Percentiles rank a stretch among this genome's conserved stretches.
These are phyloP conservation scores for Coleophora flavipennella DNA, from an alignment of 2,888 invertebrate genomes.

Conservation along the genomic window DNA sequence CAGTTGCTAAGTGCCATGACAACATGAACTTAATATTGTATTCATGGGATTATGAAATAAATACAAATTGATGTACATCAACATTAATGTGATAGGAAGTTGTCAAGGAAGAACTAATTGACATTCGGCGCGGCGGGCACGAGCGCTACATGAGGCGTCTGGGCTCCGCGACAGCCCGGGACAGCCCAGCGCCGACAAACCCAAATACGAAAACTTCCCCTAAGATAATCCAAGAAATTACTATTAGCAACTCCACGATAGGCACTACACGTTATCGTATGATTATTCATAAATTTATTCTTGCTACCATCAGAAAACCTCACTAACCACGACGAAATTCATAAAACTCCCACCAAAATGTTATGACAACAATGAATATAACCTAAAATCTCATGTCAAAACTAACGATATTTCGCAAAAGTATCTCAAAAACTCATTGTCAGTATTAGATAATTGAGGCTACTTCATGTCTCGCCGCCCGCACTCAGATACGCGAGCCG, in stretches of 20 bases:
- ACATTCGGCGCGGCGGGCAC: conserved; percentile 53
- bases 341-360: conserved; percentile 29
- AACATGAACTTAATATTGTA: too few species aligned
- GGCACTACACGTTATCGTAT: too few species aligned
- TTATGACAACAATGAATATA: conserved; percentile 68
- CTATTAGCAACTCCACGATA: too few species aligned
- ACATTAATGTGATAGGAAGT: conserved; percentile 46
- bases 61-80: conserved; percentile 10
- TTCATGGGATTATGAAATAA: too few species aligned
- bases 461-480: conserved; percentile 48
- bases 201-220: too few species aligned
- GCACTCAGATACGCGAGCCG: conserved; percentile 64
- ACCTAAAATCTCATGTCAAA: conserved; percentile 68
- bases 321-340: conserved; percentile 15
- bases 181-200: conserved; percentile 15
- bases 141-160: conserved; percentile 32
- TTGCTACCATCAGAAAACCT: neutral
- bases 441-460: conserved; percentile 32
- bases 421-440: conserved; percentile 33
- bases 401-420: conserved; percentile 39
- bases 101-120: conserved; percentile 63
- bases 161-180: conserved; percentile 25
- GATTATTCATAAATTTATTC: too few species aligned
- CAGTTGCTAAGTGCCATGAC: too few species aligned
- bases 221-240: neutral